Conservation (phyloP, 2,888 invertebrate species). For the Yponomeuta plumbellus region DNA sequence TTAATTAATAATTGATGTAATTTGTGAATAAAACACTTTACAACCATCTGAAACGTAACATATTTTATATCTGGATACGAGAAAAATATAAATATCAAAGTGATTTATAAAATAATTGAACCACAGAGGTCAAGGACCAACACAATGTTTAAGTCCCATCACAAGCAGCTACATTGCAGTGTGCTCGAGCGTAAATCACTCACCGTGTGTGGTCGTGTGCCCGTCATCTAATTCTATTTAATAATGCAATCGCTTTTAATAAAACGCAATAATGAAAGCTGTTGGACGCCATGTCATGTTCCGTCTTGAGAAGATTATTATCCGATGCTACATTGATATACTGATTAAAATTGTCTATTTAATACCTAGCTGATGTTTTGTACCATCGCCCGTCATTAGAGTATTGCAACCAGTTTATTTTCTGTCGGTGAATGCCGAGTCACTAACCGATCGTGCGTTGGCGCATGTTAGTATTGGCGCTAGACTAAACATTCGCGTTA, state of each 20-base stretch:
- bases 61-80: no score
- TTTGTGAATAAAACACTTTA: no score
- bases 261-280: not conserved
- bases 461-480: not conserved
- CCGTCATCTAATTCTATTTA: not conserved
- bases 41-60: no score
- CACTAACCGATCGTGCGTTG: not conserved
- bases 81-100: no score
- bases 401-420: not conserved
- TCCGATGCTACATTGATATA: no score
- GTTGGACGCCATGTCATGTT: not conserved
- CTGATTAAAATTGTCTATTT: no score
- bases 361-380: no score
- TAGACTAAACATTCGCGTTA: not conserved
- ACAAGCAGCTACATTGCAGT: not conserved
- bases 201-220: not conserved
- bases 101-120: no score
- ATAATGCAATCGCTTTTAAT: not conserved
- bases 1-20: no score
- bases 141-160: not conserved
- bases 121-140: no score
- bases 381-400: no score
- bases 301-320: not conserved
- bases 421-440: not conserved
- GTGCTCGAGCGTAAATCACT: not conserved